phyloP scores from a whole-genome alignment of 1,140 invertebrate species.

The Archivesica marissinica region DNA sequence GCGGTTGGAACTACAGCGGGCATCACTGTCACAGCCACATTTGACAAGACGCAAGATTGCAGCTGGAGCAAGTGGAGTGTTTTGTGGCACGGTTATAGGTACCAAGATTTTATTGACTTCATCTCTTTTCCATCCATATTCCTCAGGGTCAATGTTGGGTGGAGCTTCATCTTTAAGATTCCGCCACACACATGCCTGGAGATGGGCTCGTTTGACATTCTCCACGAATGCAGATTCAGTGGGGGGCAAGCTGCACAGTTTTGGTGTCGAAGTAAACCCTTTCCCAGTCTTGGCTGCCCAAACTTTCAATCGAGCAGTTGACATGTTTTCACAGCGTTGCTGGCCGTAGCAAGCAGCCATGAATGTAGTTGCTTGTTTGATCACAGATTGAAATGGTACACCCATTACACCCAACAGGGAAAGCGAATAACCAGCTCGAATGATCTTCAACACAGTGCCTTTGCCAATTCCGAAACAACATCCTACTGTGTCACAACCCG shows the following conservation, averaged over 20 bases:
- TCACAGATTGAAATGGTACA: constrained; percentile 5
- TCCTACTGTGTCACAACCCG: neutral
- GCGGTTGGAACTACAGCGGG: constrained; percentile 20
- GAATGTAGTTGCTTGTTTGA: neutral
- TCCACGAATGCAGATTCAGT: constrained; percentile 17
- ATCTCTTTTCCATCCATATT: constrained; percentile 8
- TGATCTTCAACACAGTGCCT: neutral
- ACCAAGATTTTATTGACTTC: neutral
- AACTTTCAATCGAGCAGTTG: neutral
- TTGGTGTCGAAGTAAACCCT: neutral
- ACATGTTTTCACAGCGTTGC: neutral
- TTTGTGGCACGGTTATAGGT: neutral
- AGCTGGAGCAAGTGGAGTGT: constrained; percentile 1
- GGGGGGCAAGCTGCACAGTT: neutral
- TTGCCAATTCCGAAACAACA: neutral
- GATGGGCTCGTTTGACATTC: constrained; percentile 59
- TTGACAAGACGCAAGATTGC: constrained; percentile 8
- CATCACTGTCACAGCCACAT: constrained; percentile 26
- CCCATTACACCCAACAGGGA: neutral
- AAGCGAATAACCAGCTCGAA: neutral
- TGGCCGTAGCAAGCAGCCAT: constrained; percentile 1
- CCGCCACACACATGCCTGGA: constrained; percentile 48
- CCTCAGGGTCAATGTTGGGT: neutral
- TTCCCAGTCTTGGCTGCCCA: neutral
- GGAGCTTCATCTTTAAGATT: neutral